These are phyloP conservation scores for Lampris incognitus DNA, from an alignment of 2,113 vertebrate genomes.

Conservation along the genomic window DNA sequence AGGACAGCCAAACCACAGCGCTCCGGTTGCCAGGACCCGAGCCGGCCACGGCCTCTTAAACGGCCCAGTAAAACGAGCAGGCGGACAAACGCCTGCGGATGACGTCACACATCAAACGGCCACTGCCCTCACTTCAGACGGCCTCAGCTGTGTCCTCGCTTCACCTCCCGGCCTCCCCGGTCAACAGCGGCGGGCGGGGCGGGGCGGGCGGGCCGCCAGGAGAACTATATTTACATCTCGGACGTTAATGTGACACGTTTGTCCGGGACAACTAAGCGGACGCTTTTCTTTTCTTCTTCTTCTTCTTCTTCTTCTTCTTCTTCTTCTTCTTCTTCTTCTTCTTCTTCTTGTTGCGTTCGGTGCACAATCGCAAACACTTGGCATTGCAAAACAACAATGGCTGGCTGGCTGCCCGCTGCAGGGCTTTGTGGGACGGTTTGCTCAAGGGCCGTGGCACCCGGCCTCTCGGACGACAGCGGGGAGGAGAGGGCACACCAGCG, in stretches of 20 bases:
- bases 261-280: not conserved
- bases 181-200: not conserved
- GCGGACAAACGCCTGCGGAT: constrained; percentile 50
- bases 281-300: no score
- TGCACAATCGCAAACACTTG: no score
- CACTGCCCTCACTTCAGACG: constrained; percentile 35
- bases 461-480: no score
- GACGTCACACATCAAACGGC: constrained; percentile 57
- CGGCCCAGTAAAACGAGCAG: constrained; percentile 40
- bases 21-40: constrained; percentile 48
- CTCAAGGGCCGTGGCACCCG: no score
- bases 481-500: no score
- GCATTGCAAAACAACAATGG: no score
- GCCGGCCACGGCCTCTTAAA: constrained; percentile 54
- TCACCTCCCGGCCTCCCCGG: constrained; percentile 40
- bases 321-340: no score
- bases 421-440: no score
- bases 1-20: constrained; percentile 74
- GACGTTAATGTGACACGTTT: not conserved
- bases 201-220: no score
- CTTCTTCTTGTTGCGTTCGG: no score
- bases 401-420: no score
- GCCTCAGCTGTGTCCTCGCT: constrained; percentile 48
- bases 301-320: no score
- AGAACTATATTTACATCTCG: constrained; percentile 5